Conservation (phyloP, 2,797 vertebrate genomes). For the Syngnathus acus region DNA sequence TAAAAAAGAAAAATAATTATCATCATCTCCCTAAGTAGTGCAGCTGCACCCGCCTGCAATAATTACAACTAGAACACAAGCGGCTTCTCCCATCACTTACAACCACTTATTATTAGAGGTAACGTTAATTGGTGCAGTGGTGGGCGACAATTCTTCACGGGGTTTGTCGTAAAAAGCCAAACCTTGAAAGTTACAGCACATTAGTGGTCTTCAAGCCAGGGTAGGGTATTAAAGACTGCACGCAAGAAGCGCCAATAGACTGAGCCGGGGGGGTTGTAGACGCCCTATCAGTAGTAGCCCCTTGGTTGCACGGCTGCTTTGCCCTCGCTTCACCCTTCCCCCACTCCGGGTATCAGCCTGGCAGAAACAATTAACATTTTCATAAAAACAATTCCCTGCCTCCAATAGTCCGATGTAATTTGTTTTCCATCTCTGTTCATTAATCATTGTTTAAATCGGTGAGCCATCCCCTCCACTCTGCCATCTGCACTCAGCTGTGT, state of each 20-base stretch:
- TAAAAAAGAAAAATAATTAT: constrained; percentile 71
- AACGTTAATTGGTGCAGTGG: constrained; percentile 67
- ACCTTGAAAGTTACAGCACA: constrained; percentile 64
- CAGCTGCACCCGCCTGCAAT: constrained; percentile 73
- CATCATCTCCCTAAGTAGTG: constrained; percentile 75
- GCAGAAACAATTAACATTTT: constrained; percentile 99
- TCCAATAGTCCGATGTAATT: constrained; percentile 99
- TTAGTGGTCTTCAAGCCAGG: constrained; percentile 60
- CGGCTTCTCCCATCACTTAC: constrained; percentile 70
- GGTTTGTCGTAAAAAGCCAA: constrained; percentile 61
- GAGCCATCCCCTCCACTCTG: constrained; percentile 99
- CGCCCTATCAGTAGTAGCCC: constrained; percentile 57
- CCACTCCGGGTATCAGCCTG: constrained; percentile 74
- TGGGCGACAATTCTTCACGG: constrained; percentile 64
- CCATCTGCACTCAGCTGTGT: constrained; percentile 99
- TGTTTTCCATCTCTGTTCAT: constrained; percentile 99
- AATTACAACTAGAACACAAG: constrained; percentile 70
- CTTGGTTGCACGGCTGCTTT: constrained; percentile 48
- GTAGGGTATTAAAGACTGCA: constrained; percentile 56
- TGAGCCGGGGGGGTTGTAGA: constrained; percentile 59
- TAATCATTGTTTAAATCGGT: constrained; percentile 99
- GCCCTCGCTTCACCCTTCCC: constrained; percentile 58
- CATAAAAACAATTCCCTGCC: constrained; percentile 99
- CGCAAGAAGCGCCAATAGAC: constrained; percentile 53
- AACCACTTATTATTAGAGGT: constrained; percentile 74